A percentile compares a stretch with the other conserved stretches of the same genome.
Conservation (phyloP, 2,797 vertebrate genomes). For the Bovichtus variegatus region DNA sequence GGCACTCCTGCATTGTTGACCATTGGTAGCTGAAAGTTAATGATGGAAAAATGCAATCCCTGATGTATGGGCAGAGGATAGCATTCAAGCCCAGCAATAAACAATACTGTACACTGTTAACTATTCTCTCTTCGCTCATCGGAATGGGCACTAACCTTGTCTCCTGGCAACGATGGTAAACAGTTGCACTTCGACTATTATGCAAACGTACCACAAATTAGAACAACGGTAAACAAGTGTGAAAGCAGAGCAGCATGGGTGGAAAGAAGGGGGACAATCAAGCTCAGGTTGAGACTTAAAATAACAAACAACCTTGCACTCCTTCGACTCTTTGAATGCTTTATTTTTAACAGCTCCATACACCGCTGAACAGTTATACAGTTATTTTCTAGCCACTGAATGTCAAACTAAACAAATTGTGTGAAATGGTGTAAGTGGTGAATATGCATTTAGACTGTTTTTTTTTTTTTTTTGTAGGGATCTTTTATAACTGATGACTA, state of each 20-base stretch:
- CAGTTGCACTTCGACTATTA: slow-evolving; percentile 12
- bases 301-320: not conserved
- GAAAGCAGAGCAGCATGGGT: not conserved
- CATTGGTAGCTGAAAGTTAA: not conserved
- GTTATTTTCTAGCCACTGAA: slow-evolving; percentile 1
- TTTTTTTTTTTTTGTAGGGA: not conserved
- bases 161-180: slow-evolving; percentile 20
- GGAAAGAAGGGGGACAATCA: not conserved
- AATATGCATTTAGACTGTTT: not conserved
- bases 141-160: not conserved
- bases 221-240: slow-evolving; percentile 1
- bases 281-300: not conserved
- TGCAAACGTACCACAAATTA: slow-evolving; percentile 4
- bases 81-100: not conserved
- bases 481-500: not conserved
- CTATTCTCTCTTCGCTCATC: not conserved
- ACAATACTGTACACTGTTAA: not conserved
- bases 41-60: too few species aligned
- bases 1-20: not conserved
- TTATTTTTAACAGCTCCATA: slow-evolving; percentile 18
- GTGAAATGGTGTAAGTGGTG: not conserved
- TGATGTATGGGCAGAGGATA: not conserved
- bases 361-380: not conserved
- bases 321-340: not conserved
- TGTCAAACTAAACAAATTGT: not conserved